Base-by-base conservation (phyloP, 2,113 vertebrate genomes). In the Willisornis vidua region DNA sequence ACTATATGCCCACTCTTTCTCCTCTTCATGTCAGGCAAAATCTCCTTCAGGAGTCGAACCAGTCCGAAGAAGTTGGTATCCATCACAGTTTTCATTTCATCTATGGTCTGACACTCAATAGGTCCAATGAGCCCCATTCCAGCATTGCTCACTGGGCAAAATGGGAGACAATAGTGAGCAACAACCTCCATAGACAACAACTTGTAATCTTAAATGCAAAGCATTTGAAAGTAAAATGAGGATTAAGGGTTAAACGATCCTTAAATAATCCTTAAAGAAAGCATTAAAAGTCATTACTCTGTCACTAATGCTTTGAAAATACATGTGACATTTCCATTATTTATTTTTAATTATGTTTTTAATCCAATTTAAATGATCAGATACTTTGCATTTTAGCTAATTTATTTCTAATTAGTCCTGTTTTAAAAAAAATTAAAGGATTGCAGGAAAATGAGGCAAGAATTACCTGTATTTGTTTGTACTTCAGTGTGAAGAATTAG, bases 51-150 rank as follows among this genome's bases (percentile, higher is more conserved):
- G 73, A 99, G 95, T 61, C 98, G 97, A 76, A 99, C 98, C 46
- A 99, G 88, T 35, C 99, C 98, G 5, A 99, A 98, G 97, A 99
- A 98, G 96, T 99, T 99, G 92, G 98, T 99, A 82, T 99, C 99
- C 98, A 99, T 98, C 83, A 99, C 98, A 5, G 90, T 97, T 94
- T 98, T 98, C 98, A 99, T 99, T 90, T 99, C 98, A 7, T 98
- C 98, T 3, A 99, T 97, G 35, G 97, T 98, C 93, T 98, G 98
- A 91, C 98, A 99, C 91, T 99, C 98, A 39, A 99, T 98, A 25
- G 98, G 98, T 51, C 98, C 98, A 80, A 98, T 98, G 81, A 99
- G 97, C 35, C 98, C 98, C 98, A 98, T 97, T 66, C 98, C 98
- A 85, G 98, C 98, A 93, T 99, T 99, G 88, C 98, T 99, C 63